These are phyloP conservation scores for Gouania willdenowi DNA, from an alignment of 2,797 vertebrate species.

Conservation along the genomic window DNA sequence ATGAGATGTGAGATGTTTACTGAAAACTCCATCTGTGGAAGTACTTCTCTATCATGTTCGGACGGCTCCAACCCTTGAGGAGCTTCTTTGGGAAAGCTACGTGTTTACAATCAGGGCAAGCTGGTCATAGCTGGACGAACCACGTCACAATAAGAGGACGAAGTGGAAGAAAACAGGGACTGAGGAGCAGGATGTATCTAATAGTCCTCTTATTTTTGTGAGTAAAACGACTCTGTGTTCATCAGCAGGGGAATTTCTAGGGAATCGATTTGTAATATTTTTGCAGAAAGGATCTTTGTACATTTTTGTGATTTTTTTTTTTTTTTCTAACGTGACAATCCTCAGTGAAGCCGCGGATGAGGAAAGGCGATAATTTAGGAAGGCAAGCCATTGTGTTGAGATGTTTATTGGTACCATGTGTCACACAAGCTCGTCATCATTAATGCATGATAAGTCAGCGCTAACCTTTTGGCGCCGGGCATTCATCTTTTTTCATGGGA, in stretches of 20 bases:
- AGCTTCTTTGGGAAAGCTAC: constrained; percentile 31
- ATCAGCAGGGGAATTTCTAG: constrained; percentile 41
- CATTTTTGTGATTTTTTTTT: constrained; percentile 59
- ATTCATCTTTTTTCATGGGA: constrained; percentile 40
- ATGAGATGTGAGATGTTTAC: constrained; percentile 44
- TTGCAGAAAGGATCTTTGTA: constrained; percentile 68
- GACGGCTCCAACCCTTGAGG: constrained; percentile 34
- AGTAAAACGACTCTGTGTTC: constrained; percentile 25
- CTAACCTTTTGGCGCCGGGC: constrained; percentile 51
- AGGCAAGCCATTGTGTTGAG: constrained; percentile 71
- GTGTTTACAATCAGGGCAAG: constrained; percentile 63
- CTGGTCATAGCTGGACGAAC: constrained; percentile 42
- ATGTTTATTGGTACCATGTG: constrained; percentile 67
- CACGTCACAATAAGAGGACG: constrained; percentile 65
- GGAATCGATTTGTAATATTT: constrained; percentile 42
- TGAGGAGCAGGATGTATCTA: constrained; percentile 32
- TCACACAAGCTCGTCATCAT: constrained; percentile 54
- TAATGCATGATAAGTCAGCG: constrained; percentile 66
- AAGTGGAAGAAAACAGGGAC: constrained; percentile 5
- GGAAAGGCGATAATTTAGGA: constrained; percentile 68
- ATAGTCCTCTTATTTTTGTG: constrained; percentile 32
- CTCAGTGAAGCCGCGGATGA: constrained; percentile 48
- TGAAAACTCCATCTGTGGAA: constrained; percentile 55
- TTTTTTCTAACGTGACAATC: constrained; percentile 56
- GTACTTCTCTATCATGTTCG: constrained; percentile 14